Base-by-base conservation (phyloP, 2,797 vertebrate genomes). In the Hypotaenidia philippensis region DNA sequence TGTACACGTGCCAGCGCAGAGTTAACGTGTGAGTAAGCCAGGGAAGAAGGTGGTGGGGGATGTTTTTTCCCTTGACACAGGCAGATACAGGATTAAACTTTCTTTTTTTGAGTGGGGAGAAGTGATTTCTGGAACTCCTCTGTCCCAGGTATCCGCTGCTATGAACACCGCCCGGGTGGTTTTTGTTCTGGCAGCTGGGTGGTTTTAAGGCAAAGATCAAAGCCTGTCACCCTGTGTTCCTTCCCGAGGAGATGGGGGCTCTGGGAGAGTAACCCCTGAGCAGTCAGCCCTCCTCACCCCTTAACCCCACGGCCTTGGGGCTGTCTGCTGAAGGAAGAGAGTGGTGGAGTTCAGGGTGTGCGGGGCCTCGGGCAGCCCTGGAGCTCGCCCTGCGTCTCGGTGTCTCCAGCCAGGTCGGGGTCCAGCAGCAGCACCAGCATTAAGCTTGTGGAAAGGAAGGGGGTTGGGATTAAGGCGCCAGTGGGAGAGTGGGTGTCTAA, bases 111-210 rank as follows among this genome's bases (percentile, higher is more conserved):
- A 1, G 17, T 20, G 27, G 12, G 11, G 9, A 80, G 55, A 25
- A 59, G 13, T 65, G 14, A 21, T n/a, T 60, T 52, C 6, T 78
- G 74, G 47, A 38, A 56, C 13, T 8, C 1, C 2, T 17, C 2
- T 26, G 57, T 44, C 34, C 50, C 20, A 7, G 11, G 16, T 31
- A 25, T 26, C 50, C 57, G 65, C 87, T 49, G 1, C 12, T 53
- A 1, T n/a, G 23, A 1, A 5, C 8, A 10, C 13, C 4, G 1
- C 44, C 45, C 1, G 1, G 22, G 52, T 11, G 44, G 4, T 11
- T 26, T 34, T 47, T 0, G 1, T 56, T 31, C 12, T 11, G 18
- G 9, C 21, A 31, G n/a, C 63, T 75, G 29, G 52, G 59, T 10
- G 11, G 13, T 2, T 50, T 50, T 25, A 11, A 41, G 59, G 70